Base-by-base conservation (phyloP, 2,888 invertebrate species). In the Eupeodes luniger region DNA sequence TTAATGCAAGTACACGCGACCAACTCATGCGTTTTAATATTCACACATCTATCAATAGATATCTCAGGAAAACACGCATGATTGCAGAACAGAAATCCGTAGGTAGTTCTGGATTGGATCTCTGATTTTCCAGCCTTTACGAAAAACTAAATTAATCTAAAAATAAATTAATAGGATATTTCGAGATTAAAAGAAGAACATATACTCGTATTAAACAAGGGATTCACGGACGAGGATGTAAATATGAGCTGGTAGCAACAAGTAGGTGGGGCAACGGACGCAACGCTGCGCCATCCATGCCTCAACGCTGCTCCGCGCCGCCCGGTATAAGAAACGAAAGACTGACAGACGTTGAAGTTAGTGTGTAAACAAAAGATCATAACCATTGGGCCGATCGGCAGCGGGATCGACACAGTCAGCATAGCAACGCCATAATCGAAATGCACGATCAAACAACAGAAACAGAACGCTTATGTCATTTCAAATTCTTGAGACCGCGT, bases 401-500 rank as follows among this genome's bases (percentile, higher is more conserved):
- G 10, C 47, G 40, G 40, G 40, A 59, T 1, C 47, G 27, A 67
- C 64, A n/a, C 34, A 59, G 51, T 40, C 10, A 82, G 69, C 27
- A 27, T 3, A 27, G 3, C 27, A 27, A 27, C 51, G 16, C 34
- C 69, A 49, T 72, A 72, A 72, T 72, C 72, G 72, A 72, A 72
- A 67, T 74, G 80, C 80, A 67, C 66, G 72, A 83, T 70, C 75
- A 81, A 87, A 80, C 76, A 80, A 80, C 76, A 80, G 67, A 84
- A 55, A 80, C 80, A 80, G 72, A 87, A 55, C 61, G 84, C 84
- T 87, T 87, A 87, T 87, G 84, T 87, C 87, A 87, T 77, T 87
- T 62, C 55, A 81, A 74, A 67, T 57, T 70, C 74, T 78, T 70
- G 36, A 12, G 40, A 16, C 67, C 53, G 53, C 57, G 12, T 6